Evolutionary conservation across 2,113 vertebrate genomes (phyloP), one percentile per base, ranked within the genome.

Genomic region (Muntiacus reevesi): DNA sequence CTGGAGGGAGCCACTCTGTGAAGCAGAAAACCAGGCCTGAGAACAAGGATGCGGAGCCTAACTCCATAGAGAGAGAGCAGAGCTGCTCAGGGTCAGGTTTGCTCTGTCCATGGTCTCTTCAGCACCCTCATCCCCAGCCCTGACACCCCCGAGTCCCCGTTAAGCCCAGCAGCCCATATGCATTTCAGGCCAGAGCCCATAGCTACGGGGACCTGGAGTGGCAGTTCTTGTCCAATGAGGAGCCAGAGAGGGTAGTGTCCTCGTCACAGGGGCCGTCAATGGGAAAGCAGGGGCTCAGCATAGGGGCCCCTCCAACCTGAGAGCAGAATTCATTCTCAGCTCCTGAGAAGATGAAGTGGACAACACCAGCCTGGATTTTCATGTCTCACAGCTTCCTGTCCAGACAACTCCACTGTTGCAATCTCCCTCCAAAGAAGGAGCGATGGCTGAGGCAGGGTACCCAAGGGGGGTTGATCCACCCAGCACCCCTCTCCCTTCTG

Each of bases 231-330:
- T 40, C 92, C 78, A 67, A 6, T 15, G 79, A 15, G 33, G 33
- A 83, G 50, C 19, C 50, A 83, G 79, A 52, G 11, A 17, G 7
- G 54, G 13, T 16, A 13, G 23, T 0, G 0, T 45, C 62, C 19
- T 52, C 17, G 2, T 90, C 57, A 30, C 40, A 28, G 27, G 40
- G 9, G 30, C 21, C 2, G 2, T 30, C 67, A 27, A 25, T 13
- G 30, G 7, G 64, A 33, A 30, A 13, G 5, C 3, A 7, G 40
- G 15, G 10, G 27, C 13, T 64, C 33, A 5, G 14, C 21, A 0
- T 4, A 2, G 12, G 19, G 14, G 16, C 1, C 30, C 5, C 0
- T 55, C 79, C 2, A 10, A 0, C 0, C 47, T 5, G 3, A 47
- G 25, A 52, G 43, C 50, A 21, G 76, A 64, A 71, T 27, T 16